Evolutionary conservation across 2,113 vertebrate species (phyloP), one percentile per base, ranked within the genome.

Genomic region (Protobothrops mucrosquamatus): DNA sequence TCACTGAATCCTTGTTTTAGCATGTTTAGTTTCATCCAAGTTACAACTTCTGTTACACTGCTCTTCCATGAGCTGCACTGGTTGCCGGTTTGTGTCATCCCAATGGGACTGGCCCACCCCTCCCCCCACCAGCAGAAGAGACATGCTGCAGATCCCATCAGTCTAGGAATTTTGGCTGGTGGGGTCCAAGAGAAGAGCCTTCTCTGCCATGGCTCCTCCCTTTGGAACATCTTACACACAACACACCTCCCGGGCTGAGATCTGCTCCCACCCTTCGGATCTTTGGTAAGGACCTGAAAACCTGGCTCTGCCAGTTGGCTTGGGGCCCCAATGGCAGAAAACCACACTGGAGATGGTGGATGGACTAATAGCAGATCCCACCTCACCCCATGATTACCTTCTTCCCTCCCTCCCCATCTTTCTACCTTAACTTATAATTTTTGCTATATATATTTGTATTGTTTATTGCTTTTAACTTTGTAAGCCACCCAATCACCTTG

Each of bases 11-110:
- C 74, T 39, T 15, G n/a, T 91, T 24, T 2, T 56, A 46, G 22
- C 0, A 0, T 9, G 55, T 89, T 46, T 74, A 2, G 57, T 95
- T 95, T 93, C 92, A 34, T n/a, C 51, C 61, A 24, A 48, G 46
- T 81, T n/a, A 55, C 26, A 48, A 43, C 23, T 85, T 74, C n/a
- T 74, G 12, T n/a, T 69, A 5, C 11, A 69, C 61, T 69, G 12
- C 29, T 69, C 12, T 69, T 69, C 12, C 3, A 0, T 29, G 61
- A 64, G 26, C 11, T 64, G 10, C 61, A 64, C 11, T 64, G 61
- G 61, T 0, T 69, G 29, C 12, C 1, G 0, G 0, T n/a, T 69
- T 69, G 61, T 64, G 10, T 64, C 61, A 12, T n/a, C 26, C 61
- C 26, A 64, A 64, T 12, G 10, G 10, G 10, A 12, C 61, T 64